Percentiles rank a stretch among this genome's conserved stretches.
These are phyloP conservation scores for Apostichopus californicus DNA, from an alignment of 35 echinoderm and acorn worm genomes.

Conservation along the genomic window DNA sequence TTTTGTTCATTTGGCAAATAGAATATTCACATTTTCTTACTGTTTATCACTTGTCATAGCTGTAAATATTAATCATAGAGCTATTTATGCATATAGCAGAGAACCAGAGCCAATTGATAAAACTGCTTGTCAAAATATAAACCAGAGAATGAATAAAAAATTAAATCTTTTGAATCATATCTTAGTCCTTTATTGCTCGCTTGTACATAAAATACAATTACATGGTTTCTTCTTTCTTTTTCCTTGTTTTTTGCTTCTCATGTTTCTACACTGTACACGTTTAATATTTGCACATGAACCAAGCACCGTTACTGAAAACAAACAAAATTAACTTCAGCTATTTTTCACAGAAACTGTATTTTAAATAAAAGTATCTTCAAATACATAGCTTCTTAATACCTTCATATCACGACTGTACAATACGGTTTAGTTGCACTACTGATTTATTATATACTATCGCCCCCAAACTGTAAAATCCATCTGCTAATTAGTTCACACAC, in stretches of 20 bases:
- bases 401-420: too few species aligned
- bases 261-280: conserved; percentile 37
- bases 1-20: too few species aligned
- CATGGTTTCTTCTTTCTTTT: conserved; percentile 4
- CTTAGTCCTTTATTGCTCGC: conserved; percentile 46
- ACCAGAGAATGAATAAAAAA: not conserved
- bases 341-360: not conserved
- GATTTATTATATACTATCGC: too few species aligned
- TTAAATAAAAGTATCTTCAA: too few species aligned
- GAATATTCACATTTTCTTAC: too few species aligned
- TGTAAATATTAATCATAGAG: too few species aligned
- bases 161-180: not conserved
- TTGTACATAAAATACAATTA: conserved; percentile 48
- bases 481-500: too few species aligned
- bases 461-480: too few species aligned
- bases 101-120: not conserved
- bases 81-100: not conserved
- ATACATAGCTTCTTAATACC: too few species aligned
- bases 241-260: too few species aligned
- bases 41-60: too few species aligned
- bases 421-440: too few species aligned
- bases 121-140: not conserved
- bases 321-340: not conserved
- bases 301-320: conserved; percentile 27
- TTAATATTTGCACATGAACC: conserved; percentile 43